Conservation (phyloP, 2,888 invertebrate genomes). For the Bombylius major region DNA sequence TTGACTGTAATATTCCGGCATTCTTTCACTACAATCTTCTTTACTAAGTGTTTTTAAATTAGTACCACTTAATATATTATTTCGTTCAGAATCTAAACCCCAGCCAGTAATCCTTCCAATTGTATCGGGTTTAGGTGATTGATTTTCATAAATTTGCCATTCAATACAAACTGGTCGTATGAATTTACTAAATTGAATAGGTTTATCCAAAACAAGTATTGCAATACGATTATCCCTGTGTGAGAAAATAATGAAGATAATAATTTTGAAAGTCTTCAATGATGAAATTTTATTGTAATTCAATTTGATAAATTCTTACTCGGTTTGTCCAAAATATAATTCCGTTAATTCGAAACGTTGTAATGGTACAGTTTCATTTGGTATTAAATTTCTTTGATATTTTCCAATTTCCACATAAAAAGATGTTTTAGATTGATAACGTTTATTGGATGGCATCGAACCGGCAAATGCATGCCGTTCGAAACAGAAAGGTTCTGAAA, state of each 20-base stretch:
- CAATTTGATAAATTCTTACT: no score
- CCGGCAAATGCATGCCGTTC: no score
- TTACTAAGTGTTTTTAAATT: constrained; percentile 15
- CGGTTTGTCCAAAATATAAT: no score
- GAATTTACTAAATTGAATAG: constrained; percentile 22
- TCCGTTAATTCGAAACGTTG: no score
- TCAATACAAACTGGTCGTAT: constrained; percentile 32
- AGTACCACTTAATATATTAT: constrained; percentile 12
- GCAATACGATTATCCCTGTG: constrained; percentile 19
- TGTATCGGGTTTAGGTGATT: constrained; percentile 1
- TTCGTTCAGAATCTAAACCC: constrained; percentile 13
- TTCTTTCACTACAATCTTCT: constrained; percentile 11
- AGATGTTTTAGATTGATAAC: no score
- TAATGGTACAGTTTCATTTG: no score
- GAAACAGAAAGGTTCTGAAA: no score
- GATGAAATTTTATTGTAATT: constrained; percentile 16
- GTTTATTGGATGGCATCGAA: no score
- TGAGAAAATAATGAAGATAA: no score
- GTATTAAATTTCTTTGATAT: no score
- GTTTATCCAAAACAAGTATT: constrained; percentile 22
- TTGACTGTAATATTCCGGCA: no score
- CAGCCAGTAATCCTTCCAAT: constrained; percentile 18
- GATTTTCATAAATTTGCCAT: constrained; percentile 15
- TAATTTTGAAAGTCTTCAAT: constrained; percentile 15
- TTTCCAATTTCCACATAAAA: background rate